Evolutionary conservation across 2,888 invertebrate genomes (phyloP), one percentile per base, ranked within the genome.

Genomic region (Scelioninae gen. 1): DNA sequence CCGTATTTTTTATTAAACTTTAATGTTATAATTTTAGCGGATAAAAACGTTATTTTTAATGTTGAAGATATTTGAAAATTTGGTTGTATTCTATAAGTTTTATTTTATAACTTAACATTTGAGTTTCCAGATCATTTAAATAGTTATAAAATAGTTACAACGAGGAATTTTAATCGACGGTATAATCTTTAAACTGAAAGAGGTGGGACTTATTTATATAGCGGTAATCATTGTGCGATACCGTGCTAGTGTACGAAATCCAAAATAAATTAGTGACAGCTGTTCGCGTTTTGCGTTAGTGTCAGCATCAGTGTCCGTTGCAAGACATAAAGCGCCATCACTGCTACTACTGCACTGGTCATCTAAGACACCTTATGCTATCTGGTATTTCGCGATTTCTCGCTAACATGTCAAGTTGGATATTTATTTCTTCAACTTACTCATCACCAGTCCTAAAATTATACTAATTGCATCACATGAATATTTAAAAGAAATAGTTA

Each of bases 221-320:
- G 9, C 16, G n/a, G 51, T 77, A 77, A 75, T 82, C 77, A 77
- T 80, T 76, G 84, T 74, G 68, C 74, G 74, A 76, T 82, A 65
- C 77, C 60, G 83, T 68, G 74, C 71, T 72, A 63, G 80, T 84
- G 81, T 63, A 85, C 87, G 87, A 88, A 89, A 90, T 91, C 89
- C 87, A 90, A 91, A 92, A 92, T 91, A 91, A 92, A 92, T 92
- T 89, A 89, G 86, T 86, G 87, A 88, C 91, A 92, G 91, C 90
- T 92, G 91, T 89, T 84, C 86, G 87, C 86, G 85, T 89, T 87
- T 88, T 77, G 87, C 87, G 85, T 87, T 86, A 86, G 85, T 87
- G 87, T 88, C 87, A 87, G 84, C 87, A 83, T 87, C 86, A 85
- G 87, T 86, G 86, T 87, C 87, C 85, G 86, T 83, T 75, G 84